Conservation (phyloP, 2,113 vertebrate species). For the Mobula hypostoma region DNA sequence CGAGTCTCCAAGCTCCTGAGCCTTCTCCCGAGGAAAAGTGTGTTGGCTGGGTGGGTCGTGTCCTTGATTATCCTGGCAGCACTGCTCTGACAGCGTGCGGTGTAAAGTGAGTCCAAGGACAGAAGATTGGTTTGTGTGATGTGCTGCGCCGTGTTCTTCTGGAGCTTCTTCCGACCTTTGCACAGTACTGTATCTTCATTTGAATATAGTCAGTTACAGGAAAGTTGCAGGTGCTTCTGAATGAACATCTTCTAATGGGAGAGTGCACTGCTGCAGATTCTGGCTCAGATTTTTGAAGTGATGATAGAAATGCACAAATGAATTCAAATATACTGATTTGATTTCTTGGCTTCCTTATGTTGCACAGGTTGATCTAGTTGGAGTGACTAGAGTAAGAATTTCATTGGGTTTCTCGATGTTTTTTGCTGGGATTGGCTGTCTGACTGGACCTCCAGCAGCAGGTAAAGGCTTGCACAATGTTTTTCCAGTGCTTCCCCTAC, state of each 20-base stretch:
- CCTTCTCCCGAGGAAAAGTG: no score
- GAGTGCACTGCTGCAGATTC: neutral
- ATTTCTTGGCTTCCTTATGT: neutral
- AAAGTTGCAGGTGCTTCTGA: neutral
- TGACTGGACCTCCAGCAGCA: conserved; percentile 81
- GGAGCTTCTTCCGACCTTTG: no score
- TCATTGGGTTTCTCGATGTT: conserved; percentile 80
- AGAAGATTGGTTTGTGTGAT: no score
- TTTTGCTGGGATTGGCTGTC: conserved; percentile 74
- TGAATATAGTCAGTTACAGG: neutral
- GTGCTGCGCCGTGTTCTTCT: no score
- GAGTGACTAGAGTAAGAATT: conserved; percentile 65
- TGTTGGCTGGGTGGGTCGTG: no score
- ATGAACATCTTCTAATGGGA: neutral
- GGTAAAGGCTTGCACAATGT: conserved; percentile 54
- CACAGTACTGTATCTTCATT: neutral
- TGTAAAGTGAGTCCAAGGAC: no score
- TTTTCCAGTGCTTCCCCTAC: neutral
- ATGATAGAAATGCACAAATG: neutral
- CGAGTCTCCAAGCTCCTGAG: no score
- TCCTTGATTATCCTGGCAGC: no score
- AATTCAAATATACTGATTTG: no score
- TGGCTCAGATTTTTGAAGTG: neutral
- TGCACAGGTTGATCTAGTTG: conserved; percentile 76
- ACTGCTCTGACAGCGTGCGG: no score